Percentiles rank a stretch among this genome's conserved stretches.
phyloP scores from a whole-genome alignment of 2,797 vertebrate species.

The Diceros bicornis region DNA sequence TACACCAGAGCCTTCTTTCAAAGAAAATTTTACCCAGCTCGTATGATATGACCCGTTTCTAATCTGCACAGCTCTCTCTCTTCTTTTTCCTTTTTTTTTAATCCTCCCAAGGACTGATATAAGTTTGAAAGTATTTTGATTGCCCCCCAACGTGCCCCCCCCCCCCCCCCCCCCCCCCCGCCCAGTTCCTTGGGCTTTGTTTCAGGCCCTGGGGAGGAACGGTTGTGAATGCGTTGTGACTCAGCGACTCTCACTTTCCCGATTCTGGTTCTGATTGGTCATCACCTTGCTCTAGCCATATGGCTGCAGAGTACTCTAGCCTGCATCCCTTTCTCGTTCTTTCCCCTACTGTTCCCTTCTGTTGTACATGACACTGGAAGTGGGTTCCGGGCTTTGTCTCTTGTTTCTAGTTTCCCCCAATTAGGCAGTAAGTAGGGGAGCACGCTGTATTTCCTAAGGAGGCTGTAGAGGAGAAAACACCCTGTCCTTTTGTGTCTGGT shows the following conservation, averaged over 20 bases:
- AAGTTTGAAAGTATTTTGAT: slow-evolving; percentile 66
- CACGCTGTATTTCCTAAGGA: slow-evolving; percentile 67
- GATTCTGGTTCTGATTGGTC: slow-evolving; percentile 67
- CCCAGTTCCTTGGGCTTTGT: slow-evolving; percentile 24
- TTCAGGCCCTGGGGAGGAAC: slow-evolving; percentile 67
- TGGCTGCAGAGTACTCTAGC: slow-evolving; percentile 74
- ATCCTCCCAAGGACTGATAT: slow-evolving; percentile 47
- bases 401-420: slow-evolving; percentile 63
- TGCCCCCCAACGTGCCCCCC: not conserved
- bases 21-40: slow-evolving; percentile 31
- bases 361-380: slow-evolving; percentile 54
- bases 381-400: slow-evolving; percentile 65
- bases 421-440: slow-evolving; percentile 68
- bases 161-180: not conserved
- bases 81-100: not conserved
- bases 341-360: slow-evolving; percentile 71
- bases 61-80: slow-evolving; percentile 43
- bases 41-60: not conserved
- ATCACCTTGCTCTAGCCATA: slow-evolving; percentile 56
- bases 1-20: slow-evolving; percentile 57
- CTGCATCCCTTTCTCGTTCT: slow-evolving; percentile 10
- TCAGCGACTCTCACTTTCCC: slow-evolving; percentile 78
- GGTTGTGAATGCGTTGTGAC: slow-evolving; percentile 74
- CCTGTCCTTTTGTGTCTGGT: slow-evolving; percentile 63
- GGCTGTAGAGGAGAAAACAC: slow-evolving; percentile 79